Evolutionary conservation across 2,113 vertebrate genomes (phyloP), one percentile per base, ranked within the genome.

Genomic region (Stercorarius parasiticus): DNA sequence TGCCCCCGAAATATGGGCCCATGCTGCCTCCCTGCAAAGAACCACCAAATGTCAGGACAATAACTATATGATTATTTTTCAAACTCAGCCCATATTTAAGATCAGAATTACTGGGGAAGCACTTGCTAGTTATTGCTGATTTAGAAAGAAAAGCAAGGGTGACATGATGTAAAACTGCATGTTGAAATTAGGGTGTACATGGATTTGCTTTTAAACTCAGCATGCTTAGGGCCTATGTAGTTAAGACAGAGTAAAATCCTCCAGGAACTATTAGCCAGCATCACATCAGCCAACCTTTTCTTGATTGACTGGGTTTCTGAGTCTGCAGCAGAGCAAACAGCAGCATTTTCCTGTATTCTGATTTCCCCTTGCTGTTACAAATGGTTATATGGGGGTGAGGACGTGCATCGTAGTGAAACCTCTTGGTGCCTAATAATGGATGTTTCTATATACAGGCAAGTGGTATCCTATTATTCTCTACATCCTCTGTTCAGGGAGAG

Each of bases 391-490:
- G 30, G 36, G 34, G 61, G 62, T 93, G 72, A 97, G 92, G 76
- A 94, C 94, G 92, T 1, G 3, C 3, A 20, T 94, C 50, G 80
- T 64, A 36, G 32, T 55, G 72, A 91, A 95, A 94, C 58, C 82
- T 97, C 97, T 96, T 67, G 86, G 79, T 86, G 82, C 47, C 79
- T 95, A 90, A 87, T 96, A 98, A 97, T 81, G 89, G 84, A 97
- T 97, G 89, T 85, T 94, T 93, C 80, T 94, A 89, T 96, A 87
- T n/a, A 94, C 62, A 86, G 66, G 90, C 77, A 91, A 95, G 84
- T 81, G 49, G 74, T 88, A 86, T 86, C 79, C 91, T 93, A 89
- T 96, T 96, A 97, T 95, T 92, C 72, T 43, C 94, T 84, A 90
- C 5, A 81, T 88, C 43, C 22, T 97, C 91, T 88, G 71, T 88